Evolutionary conservation across 2,888 invertebrate genomes (phyloP).

Genomic region (Gasteruption jaculator): DNA sequence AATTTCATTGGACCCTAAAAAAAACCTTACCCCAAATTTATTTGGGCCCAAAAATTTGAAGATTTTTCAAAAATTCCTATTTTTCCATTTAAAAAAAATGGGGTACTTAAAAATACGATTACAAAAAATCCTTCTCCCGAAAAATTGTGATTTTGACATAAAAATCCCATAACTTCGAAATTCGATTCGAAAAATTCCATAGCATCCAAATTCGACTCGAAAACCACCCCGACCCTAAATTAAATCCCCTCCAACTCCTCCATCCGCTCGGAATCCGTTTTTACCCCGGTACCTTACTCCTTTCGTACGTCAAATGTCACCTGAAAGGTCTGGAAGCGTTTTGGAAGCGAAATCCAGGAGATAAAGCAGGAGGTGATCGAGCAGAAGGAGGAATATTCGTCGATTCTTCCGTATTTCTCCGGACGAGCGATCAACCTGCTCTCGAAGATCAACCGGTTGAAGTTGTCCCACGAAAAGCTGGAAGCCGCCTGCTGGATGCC

Average conservation of each 20-base stretch:
- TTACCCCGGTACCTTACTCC: too few species aligned
- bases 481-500: conserved; percentile 76
- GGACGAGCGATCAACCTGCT: conserved; percentile 68
- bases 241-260: not conserved
- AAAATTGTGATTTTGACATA: not conserved
- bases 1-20: too few species aligned
- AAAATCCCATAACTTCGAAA: too few species aligned
- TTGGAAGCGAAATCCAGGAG: conserved; percentile 69
- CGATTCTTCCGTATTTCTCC: conserved; percentile 66
- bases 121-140: too few species aligned
- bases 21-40: too few species aligned
- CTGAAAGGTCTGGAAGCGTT: conserved; percentile 67
- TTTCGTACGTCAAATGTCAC: not conserved
- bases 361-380: conserved; percentile 67
- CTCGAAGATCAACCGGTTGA: conserved; percentile 63
- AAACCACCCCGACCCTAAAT: too few species aligned
- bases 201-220: too few species aligned
- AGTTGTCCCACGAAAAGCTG: conserved; percentile 61
- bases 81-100: too few species aligned
- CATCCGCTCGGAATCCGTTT: not conserved
- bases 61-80: too few species aligned
- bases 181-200: too few species aligned
- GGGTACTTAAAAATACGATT: too few species aligned
- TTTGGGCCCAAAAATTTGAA: too few species aligned
- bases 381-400: conserved; percentile 60